These are phyloP conservation scores for Amblyopsis hoosieri DNA, from an alignment of 2,797 vertebrate genomes.

Conservation along the genomic window DNA sequence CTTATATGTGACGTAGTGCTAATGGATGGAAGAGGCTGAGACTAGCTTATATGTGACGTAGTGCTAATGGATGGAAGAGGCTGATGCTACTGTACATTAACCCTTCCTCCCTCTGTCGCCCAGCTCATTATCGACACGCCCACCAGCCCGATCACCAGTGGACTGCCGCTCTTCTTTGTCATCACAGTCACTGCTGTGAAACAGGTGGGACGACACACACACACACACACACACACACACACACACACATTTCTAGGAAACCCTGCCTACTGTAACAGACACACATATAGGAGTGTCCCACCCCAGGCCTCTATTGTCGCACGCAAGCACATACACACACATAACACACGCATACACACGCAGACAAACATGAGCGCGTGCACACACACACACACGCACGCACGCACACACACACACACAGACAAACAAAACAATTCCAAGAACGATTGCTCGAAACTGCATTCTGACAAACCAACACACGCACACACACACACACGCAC, in stretches of 20 bases:
- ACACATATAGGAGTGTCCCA: too few relatives aligned
- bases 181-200: constrained; percentile 98
- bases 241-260: background rate
- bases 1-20: too few relatives aligned
- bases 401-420: constrained; percentile 4
- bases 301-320: too few relatives aligned
- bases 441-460: too few relatives aligned
- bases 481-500: background rate
- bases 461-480: background rate
- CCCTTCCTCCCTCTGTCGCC: constrained; percentile 26
- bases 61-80: too few relatives aligned
- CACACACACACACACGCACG: constrained; percentile 15
- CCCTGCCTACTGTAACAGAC: too few relatives aligned
- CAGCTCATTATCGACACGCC: constrained; percentile 98
- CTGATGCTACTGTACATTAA: background rate
- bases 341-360: too few relatives aligned
- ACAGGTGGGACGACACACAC: constrained; percentile 81
- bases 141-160: constrained; percentile 96
- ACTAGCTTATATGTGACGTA: too few relatives aligned
- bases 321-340: too few relatives aligned
- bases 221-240: background rate
- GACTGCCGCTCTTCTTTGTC: constrained; percentile 96
- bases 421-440: background rate
- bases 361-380: too few relatives aligned
- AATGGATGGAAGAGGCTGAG: too few relatives aligned